Evolutionary conservation across 1,140 invertebrate species (phyloP), one percentile per base, ranked within the genome.

Genomic region (Anastatus disparis): DNA sequence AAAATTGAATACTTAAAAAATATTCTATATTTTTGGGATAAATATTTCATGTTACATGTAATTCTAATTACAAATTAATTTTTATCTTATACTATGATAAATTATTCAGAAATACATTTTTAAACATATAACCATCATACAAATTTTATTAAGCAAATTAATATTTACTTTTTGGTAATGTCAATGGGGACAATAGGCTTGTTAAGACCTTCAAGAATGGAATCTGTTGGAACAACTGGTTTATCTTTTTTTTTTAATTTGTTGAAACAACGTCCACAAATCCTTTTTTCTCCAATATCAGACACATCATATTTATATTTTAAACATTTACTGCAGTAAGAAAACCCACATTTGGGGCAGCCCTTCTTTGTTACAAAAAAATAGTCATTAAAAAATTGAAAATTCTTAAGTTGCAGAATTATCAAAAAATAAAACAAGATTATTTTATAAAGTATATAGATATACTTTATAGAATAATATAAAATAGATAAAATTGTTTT

Each of bases 331-430:
- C 61, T 78, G 58, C 85, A 86, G 66, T 74, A 81, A 12, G 84
- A 84, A 76, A 84, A 85, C 53, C 82, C 81, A 75, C 85, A 86
- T 20, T 71, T 79, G 15, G 84, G 81, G 73, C 85, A 86, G 59
- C 75, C 82, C 70, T 80, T 71, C 84, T 86, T 56, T 63, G 73
- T 40, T 9, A 56, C 31, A n/a, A 46, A 72, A 31, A 63, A 68
- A 38, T 55, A 50, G 9, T 22, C 2, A 44, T 31, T 15, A 72
- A 70, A 42, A 8, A 61, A 40, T 52, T 26, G 35, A 10, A 31
- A 59, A 7, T 10, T 35, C 10, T 35, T 10, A 35, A 35, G 31
- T 35, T 15, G 46, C n/a, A 44, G 42, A 68, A 26, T 22, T 42
- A 12, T 13, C 52, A 38, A 56, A 35, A 46, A 29, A 44, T 52